These are phyloP conservation scores for Pangasius mekongensis DNA, from an alignment of 2,797 vertebrate species.

Conservation along the genomic window DNA sequence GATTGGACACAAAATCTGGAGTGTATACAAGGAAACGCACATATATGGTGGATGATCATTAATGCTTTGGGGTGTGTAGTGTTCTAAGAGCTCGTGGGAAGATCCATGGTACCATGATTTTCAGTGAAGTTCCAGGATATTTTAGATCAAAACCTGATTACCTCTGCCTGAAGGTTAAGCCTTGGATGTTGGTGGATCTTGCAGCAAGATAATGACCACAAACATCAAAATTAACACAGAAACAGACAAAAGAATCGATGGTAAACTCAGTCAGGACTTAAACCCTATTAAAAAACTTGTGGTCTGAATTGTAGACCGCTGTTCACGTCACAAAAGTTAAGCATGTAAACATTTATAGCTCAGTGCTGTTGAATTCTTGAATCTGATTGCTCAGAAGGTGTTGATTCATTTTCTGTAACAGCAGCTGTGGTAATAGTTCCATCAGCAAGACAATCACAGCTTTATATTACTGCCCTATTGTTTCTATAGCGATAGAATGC, in stretches of 20 bases:
- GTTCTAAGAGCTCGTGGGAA: too few relatives aligned
- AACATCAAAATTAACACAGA: not conserved
- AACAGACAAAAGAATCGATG: not conserved
- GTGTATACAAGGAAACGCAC: not conserved
- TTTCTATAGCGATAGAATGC: not conserved
- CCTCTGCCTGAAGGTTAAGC: not conserved
- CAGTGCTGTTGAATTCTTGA: not conserved
- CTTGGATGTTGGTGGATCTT: not conserved
- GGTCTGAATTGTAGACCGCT: not conserved
- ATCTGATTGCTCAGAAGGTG: not conserved
- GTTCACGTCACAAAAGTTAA: not conserved
- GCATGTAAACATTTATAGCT: not conserved
- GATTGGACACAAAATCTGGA: not conserved
- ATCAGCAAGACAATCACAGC: not conserved
- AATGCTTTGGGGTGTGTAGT: not conserved
- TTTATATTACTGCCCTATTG: not conserved
- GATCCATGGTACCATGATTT: not conserved
- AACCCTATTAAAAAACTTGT: constrained; percentile 5
- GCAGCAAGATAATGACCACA: constrained; percentile 3
- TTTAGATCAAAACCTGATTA: constrained; percentile 4
- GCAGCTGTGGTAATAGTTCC: not conserved
- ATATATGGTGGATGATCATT: not conserved
- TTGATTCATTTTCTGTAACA: not conserved
- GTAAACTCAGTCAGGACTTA: not conserved
- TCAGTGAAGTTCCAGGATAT: not conserved